phyloP scores from a whole-genome alignment of 1,140 invertebrate species.

The Scaptomyza montana region DNA sequence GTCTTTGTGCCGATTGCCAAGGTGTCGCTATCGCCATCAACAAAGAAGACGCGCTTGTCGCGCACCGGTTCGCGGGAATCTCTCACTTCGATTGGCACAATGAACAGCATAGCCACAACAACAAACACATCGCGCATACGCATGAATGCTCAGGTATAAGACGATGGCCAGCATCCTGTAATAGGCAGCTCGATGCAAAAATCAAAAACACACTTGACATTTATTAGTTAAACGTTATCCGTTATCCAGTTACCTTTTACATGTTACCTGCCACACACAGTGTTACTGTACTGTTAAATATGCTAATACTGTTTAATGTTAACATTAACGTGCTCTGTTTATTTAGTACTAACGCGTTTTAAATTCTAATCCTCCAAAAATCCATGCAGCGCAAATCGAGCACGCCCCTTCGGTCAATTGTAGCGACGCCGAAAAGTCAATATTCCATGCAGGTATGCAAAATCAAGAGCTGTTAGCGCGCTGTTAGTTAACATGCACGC shows the following conservation, averaged over 20 bases:
- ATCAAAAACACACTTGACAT: conserved; percentile 11
- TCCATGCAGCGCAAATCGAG: conserved; percentile 77
- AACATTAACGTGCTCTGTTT: conserved; percentile 13
- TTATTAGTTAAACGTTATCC: background rate
- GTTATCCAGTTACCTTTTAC: no score
- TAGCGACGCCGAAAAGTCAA: conserved; percentile 79
- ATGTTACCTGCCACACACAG: conserved; percentile 5
- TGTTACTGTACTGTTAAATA: conserved; percentile 18
- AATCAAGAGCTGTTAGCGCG: conserved; percentile 33
- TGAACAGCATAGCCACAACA: conserved; percentile 89
- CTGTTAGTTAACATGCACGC: conserved; percentile 58
- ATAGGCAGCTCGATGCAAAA: conserved; percentile 9
- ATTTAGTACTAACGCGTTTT: conserved; percentile 64
- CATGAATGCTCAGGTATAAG: conserved; percentile 84
- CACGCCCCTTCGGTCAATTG: conserved; percentile 73
- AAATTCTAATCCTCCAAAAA: conserved; percentile 54
- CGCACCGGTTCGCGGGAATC: conserved; percentile 94
- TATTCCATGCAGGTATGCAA: conserved; percentile 84
- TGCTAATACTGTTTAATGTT: conserved; percentile 32
- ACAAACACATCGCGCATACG: conserved; percentile 84
- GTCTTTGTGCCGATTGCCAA: conserved; percentile 96
- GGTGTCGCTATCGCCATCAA: conserved; percentile 92
- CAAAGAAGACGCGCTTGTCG: conserved; percentile 87
- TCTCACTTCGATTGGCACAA: conserved; percentile 90
- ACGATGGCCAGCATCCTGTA: conserved; percentile 18